A percentile compares a stretch with the other conserved stretches of the same genome.
Evolutionary conservation across 2,113 vertebrate species (phyloP).

Genomic region (Lanius ludovicianus): DNA sequence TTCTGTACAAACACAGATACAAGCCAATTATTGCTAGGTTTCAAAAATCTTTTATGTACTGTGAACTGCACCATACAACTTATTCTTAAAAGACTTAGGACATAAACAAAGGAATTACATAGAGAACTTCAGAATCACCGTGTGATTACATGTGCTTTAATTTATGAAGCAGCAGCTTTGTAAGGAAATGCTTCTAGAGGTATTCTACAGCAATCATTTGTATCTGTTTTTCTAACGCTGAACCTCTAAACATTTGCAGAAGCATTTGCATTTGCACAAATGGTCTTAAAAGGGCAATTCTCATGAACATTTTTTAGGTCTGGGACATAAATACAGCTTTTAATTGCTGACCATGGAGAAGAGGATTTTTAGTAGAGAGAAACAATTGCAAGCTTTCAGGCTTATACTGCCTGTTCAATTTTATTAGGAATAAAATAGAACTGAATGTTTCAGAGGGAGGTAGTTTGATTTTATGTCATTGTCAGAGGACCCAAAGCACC

Average conservation of each 20-base stretch:
- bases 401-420: neutral
- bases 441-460: neutral
- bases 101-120: neutral
- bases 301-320: neutral
- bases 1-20: neutral
- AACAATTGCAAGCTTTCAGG: neutral
- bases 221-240: neutral
- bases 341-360: neutral
- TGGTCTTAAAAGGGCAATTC: neutral
- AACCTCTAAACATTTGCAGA: neutral
- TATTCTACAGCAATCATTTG: neutral
- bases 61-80: neutral
- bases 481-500: neutral
- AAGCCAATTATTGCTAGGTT: neutral
- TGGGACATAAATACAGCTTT: neutral
- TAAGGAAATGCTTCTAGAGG: neutral
- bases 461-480: neutral
- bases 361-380: neutral
- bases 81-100: neutral
- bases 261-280: neutral
- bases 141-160: neutral
- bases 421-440: neutral
- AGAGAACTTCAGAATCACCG: neutral
- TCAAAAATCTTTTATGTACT: neutral
- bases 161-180: constrained; percentile 7